Evolutionary conservation across 2,888 invertebrate genomes (phyloP), one percentile per base, ranked within the genome.

Genomic region (Drosophila nigritarsus): DNA sequence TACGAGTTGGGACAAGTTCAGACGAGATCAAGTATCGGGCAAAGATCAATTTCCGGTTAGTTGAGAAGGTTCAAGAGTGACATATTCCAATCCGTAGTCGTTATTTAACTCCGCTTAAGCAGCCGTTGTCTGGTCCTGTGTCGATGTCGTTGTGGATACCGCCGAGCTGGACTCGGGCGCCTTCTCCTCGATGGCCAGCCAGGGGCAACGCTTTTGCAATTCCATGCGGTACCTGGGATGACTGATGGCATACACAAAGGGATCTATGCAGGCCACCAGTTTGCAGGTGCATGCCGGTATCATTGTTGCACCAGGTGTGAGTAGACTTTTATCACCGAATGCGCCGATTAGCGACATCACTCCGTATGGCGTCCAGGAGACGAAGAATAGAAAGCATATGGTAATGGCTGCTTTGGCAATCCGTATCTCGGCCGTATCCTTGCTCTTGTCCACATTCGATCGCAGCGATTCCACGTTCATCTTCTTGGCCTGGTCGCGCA

Each of bases 331-430:
- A 92, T 97, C 95, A 27, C 97, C 97, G 90, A 96, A 97, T 2
- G 96, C 96, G 4, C 97, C 97, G 77, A 96, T 97, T 65, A 97
- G 94, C 0, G 98, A 95, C 91, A 95, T 95, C 0, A 97, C 95
- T 0, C 97, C 98, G 91, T 98, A 98, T 0, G 98, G 98, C 4
- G 97, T 97, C 98, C 98, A 98, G 0, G 98, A 96, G 3, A 96
- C 95, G n/a, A 98, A 95, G 92, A 96, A 97, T 4, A 97, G 93
- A 92, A 97, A 97, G 89, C 97, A 96, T 49, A 97, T 96, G 0
- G 97, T 96, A 56, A 98, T 96, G 1, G 97, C 97, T 15, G 97
- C 97, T 91, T 97, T 97, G 0, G 97, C 97, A 88, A 97, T 97
- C 80, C 97, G 94, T 82, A 97, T 95, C 92, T 97, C 97, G 0